These are phyloP conservation scores for Actinemys pallida DNA, from an alignment of 2,113 vertebrate genomes.

Conservation along the genomic window DNA sequence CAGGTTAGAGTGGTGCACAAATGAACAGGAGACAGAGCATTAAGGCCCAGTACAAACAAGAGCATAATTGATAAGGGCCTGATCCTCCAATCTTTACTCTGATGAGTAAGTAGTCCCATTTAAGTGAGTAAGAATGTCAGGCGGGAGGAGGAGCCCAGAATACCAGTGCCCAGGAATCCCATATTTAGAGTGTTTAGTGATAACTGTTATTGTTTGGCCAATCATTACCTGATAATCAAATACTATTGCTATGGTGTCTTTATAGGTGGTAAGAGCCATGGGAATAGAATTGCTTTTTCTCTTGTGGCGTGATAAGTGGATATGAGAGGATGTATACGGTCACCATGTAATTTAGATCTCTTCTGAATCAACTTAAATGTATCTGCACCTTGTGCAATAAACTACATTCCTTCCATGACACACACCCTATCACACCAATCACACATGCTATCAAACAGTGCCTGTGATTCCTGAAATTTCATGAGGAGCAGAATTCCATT, in stretches of 20 bases:
- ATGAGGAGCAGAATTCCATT: conserved; percentile 32
- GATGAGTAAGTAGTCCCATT: neutral
- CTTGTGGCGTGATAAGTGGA: neutral
- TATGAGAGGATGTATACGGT: neutral
- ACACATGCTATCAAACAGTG: neutral
- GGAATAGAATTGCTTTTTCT: neutral
- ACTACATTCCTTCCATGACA: neutral
- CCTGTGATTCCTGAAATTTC: conserved; percentile 55
- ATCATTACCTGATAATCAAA: neutral
- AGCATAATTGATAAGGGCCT: neutral
- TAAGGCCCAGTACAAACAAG: neutral
- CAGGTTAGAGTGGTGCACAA: neutral
- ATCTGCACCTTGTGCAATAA: neutral
- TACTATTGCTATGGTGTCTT: accelerated
- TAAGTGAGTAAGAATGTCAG: neutral
- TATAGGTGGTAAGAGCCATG: neutral
- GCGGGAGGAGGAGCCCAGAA: neutral
- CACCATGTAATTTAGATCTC: neutral
- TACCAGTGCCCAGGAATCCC: neutral
- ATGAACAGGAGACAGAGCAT: neutral
- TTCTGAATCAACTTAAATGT: neutral
- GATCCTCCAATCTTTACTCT: neutral
- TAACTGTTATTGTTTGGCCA: neutral
- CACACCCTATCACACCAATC: neutral
- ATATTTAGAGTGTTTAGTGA: neutral